These are phyloP conservation scores for Hoplodrina blanda DNA, from an alignment of 2,888 invertebrate genomes.

Conservation along the genomic window DNA sequence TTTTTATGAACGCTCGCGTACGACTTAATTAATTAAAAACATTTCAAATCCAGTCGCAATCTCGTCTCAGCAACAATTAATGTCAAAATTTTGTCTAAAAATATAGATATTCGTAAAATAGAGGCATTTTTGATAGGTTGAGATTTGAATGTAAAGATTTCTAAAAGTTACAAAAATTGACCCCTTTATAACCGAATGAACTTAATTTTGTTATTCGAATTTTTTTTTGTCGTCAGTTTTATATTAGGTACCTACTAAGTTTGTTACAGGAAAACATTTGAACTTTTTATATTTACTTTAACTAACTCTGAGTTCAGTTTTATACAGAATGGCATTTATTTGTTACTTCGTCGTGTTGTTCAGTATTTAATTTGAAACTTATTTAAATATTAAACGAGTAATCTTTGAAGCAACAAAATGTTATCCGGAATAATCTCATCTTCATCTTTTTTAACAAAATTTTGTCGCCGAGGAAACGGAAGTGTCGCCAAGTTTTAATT, in stretches of 20 bases:
- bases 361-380: background rate
- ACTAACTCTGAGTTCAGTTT: too few species aligned
- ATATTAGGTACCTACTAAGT: background rate
- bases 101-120: too few species aligned
- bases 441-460: slow-evolving; percentile 45
- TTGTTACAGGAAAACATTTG: background rate
- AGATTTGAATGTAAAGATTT: too few species aligned
- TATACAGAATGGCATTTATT: background rate
- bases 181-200: background rate
- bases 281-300: too few species aligned
- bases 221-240: background rate
- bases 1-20: too few species aligned
- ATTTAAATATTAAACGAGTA: slow-evolving; percentile 46
- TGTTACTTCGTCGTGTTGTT: background rate
- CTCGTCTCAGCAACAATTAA: too few species aligned
- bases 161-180: too few species aligned
- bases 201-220: slow-evolving; percentile 7
- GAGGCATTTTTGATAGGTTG: too few species aligned
- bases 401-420: slow-evolving; percentile 43
- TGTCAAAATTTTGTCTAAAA: too few species aligned
- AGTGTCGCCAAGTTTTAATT: slow-evolving; percentile 48
- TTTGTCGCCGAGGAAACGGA: slow-evolving; percentile 28
- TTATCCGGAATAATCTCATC: slow-evolving; percentile 51
- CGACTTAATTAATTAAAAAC: too few species aligned
- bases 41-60: too few species aligned